Conservation (phyloP, 2,113 vertebrate genomes). For the Martes martes region DNA sequence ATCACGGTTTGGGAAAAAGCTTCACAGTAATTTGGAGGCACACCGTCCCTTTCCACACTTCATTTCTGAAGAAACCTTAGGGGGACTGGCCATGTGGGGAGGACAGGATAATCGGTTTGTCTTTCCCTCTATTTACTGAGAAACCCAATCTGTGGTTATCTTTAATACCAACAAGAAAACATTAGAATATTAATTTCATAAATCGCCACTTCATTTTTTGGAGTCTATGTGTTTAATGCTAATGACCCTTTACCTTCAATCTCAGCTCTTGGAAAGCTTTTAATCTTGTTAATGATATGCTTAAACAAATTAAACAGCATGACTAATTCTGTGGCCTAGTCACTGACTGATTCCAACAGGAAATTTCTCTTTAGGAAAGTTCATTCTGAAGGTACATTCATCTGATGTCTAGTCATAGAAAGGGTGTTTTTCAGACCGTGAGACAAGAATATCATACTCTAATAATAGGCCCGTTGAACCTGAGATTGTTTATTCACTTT, state of each 20-base stretch:
- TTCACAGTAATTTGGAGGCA: background rate
- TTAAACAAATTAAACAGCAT: constrained; percentile 52
- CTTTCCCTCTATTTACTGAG: background rate
- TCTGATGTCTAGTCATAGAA: constrained; percentile 46
- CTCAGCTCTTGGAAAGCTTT: constrained; percentile 46
- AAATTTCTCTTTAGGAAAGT: constrained; percentile 60
- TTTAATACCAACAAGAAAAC: background rate
- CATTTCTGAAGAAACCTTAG: background rate
- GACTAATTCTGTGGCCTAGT: constrained; percentile 56
- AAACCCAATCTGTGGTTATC: background rate
- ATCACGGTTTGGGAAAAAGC: background rate
- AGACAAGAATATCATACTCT: constrained; percentile 32
- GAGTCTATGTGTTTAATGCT: background rate
- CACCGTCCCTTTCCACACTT: background rate
- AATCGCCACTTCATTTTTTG: background rate
- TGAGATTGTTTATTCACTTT: constrained; percentile 19
- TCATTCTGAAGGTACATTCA: constrained; percentile 41
- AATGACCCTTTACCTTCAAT: constrained; percentile 6
- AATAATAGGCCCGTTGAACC: constrained; percentile 1
- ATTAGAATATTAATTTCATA: constrained; percentile 18
- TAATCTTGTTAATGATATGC: constrained; percentile 49
- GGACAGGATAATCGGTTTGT: background rate
- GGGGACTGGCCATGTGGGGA: background rate
- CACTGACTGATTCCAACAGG: constrained; percentile 36
- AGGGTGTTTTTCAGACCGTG: background rate